Base-by-base conservation (phyloP, 2,113 vertebrate genomes). In the Malurus alboscapulatus region DNA sequence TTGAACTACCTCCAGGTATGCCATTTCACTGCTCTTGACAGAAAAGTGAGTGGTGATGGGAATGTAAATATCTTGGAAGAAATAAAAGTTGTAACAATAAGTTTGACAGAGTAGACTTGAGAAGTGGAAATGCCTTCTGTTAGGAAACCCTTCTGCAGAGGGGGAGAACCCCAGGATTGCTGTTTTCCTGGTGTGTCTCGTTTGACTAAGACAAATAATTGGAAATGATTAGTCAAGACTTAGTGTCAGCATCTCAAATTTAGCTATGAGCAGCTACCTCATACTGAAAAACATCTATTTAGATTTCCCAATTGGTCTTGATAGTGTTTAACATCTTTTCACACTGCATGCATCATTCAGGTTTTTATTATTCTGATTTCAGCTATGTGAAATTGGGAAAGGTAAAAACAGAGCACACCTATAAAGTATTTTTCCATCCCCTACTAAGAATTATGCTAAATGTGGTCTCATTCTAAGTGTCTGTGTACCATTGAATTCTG, bases 41-140 rank as follows among this genome's bases (percentile, higher is more conserved):
- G 94, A 95, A 63, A 95, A 73, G 73, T 42, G 78, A 88, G 20
- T 69, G 65, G 25, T 97, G 87, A 95, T 95, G 71, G 79, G 95
- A 97, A 96, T 94, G 69, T 89, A 96, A 94, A 97, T 93, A 93
- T 90, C 66, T 34, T 83, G 75, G 61, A 82, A 95, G 81, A 73
- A 91, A 88, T 18, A 85, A 44, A 84, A 89, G 77, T 91, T 82
- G 18, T 42, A 86, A 80, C 63, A 91, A 80, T 74, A 87, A 82
- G 51, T 80, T 90, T 94, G 78, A 57, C 67, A 77, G 75, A 85
- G 47, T 8, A 29, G 61, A 53, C n/a, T 84, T 87, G 59, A 30
- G 59, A 69, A 32, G 19, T 84, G 51, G 71, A 82, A 74, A 30
- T 36, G 55, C 73, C 57, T 71, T 75, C 50, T 44, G 24, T 34